Evolutionary conservation across 2,888 invertebrate species (phyloP).

Genomic region (Mamestra brassicae): DNA sequence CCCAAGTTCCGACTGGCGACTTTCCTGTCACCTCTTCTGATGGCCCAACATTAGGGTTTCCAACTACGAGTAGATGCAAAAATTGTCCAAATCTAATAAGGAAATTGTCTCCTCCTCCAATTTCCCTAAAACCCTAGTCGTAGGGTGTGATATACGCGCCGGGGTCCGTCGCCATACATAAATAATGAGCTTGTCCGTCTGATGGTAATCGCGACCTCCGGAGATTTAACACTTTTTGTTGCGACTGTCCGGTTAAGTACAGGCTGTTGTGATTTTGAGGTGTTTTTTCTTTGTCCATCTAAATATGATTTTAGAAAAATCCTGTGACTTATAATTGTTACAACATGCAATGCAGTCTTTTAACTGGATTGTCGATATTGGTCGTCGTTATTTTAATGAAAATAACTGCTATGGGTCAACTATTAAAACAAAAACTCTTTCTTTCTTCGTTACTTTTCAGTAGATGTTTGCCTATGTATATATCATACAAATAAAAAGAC

Average conservation of each 20-base stretch:
- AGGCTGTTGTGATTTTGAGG: conserved; percentile 45
- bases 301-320: too few relatives aligned
- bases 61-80: background rate
- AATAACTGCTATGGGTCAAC: too few relatives aligned
- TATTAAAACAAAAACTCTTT: too few relatives aligned
- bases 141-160: conserved; percentile 67
- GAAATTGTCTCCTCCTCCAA: conserved; percentile 64
- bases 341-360: too few relatives aligned
- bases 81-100: conserved; percentile 59
- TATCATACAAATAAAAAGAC: too few relatives aligned
- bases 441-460: too few relatives aligned
- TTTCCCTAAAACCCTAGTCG: conserved; percentile 66
- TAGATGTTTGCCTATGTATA: too few relatives aligned
- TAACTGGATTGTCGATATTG: too few relatives aligned
- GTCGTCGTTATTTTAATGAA: too few relatives aligned
- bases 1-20: background rate
- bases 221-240: conserved; percentile 83
- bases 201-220: conserved; percentile 77
- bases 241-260: conserved; percentile 64
- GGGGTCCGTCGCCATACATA: conserved; percentile 76
- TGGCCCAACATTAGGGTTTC: background rate
- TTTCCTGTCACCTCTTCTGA: background rate
- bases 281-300: too few relatives aligned
- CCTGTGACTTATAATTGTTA: too few relatives aligned
- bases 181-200: conserved; percentile 79